phyloP scores from a whole-genome alignment of 2,888 invertebrate species.

The Bombylius major region DNA sequence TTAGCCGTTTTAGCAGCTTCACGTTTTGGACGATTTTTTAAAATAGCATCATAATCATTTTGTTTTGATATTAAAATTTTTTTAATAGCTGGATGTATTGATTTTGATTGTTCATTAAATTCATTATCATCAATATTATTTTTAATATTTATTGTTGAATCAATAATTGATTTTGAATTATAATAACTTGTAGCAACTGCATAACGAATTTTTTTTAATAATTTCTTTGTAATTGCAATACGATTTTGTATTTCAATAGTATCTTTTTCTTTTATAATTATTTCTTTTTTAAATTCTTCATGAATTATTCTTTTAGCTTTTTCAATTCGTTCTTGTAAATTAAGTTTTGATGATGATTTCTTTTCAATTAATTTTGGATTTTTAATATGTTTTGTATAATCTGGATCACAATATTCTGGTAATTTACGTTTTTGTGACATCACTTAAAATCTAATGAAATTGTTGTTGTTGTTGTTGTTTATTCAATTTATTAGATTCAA shows the following conservation, averaged over 20 bases:
- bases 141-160: not conserved
- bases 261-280: conserved; percentile 56
- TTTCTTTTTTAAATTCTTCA: conserved; percentile 59
- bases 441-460: no score
- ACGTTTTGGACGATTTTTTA: conserved; percentile 37
- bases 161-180: conserved; percentile 19
- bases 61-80: conserved; percentile 53
- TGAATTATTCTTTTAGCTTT: conserved; percentile 51
- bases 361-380: not conserved
- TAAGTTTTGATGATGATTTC: not conserved
- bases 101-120: conserved; percentile 37
- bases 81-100: conserved; percentile 64
- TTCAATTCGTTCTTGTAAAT: conserved; percentile 31
- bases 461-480: no score
- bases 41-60: conserved; percentile 39
- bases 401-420: conserved; percentile 47
- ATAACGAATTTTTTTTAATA: conserved; percentile 47
- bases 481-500: no score
- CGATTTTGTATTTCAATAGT: conserved; percentile 55
- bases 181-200: conserved; percentile 48
- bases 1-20: conserved; percentile 40
- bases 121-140: not conserved
- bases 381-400: conserved; percentile 37
- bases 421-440: conserved; percentile 28
- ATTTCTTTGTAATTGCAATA: conserved; percentile 43